Percentiles rank a stretch among this genome's conserved stretches.
These are phyloP conservation scores for Diadophis punctatus DNA, from an alignment of 2,113 vertebrate genomes.

Conservation along the genomic window DNA sequence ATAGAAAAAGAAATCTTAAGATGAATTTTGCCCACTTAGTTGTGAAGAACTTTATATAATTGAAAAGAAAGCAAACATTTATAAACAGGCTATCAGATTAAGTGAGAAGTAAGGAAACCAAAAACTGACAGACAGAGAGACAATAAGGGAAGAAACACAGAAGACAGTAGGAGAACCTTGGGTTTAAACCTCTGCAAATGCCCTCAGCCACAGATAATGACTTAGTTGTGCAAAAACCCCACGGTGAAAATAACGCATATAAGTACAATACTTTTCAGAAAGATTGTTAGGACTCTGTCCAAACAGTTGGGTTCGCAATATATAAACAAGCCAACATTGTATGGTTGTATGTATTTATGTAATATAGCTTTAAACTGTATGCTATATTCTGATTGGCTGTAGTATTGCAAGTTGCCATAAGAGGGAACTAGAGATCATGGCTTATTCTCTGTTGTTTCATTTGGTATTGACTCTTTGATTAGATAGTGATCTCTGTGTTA, in stretches of 20 bases:
- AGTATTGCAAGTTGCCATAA: too few relatives aligned
- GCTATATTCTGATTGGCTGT: too few relatives aligned
- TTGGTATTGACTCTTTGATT: too few relatives aligned
- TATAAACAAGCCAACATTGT: too few relatives aligned
- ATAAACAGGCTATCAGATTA: not conserved
- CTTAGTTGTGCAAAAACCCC: not conserved
- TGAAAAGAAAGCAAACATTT: conserved; percentile 28
- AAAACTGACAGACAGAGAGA: not conserved
- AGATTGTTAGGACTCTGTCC: too few relatives aligned
- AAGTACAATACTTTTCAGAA: not conserved
- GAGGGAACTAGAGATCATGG: too few relatives aligned
- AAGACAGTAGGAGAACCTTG: not conserved
- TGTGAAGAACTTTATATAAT: conserved; percentile 46
- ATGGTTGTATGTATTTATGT: too few relatives aligned
- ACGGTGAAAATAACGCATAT: not conserved
- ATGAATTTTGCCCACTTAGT: conserved; percentile 11
- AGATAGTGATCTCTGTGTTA: too few relatives aligned
- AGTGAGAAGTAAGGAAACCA: conserved; percentile 28
- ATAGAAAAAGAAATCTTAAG: not conserved
- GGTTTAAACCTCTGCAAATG: not conserved
- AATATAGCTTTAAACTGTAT: too few relatives aligned
- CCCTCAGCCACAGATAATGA: not conserved
- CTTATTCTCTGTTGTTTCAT: too few relatives aligned
- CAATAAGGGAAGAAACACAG: conserved; percentile 12
- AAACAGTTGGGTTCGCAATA: too few relatives aligned